phyloP scores from a whole-genome alignment of 2,888 invertebrate species.

The Epinotia ramella region DNA sequence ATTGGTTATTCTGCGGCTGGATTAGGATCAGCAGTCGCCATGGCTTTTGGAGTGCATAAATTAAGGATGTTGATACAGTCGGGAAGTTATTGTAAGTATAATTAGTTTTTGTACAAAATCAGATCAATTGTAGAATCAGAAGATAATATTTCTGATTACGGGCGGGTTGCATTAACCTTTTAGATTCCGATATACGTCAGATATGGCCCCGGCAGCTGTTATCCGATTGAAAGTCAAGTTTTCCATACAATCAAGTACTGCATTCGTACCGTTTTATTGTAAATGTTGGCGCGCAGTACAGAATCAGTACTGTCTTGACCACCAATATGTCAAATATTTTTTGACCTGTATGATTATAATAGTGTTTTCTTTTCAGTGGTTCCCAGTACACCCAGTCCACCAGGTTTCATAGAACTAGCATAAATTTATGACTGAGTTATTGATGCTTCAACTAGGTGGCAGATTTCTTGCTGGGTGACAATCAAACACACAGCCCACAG shows the following conservation, averaged over 20 bases:
- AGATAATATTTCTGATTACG: too few species aligned
- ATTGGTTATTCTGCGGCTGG: conserved; percentile 13
- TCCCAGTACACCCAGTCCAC: conserved; percentile 1
- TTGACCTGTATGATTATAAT: too few species aligned
- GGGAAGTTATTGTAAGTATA: conserved; percentile 33
- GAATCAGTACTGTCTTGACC: too few species aligned
- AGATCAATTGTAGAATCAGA: too few species aligned
- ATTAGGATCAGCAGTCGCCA: not conserved
- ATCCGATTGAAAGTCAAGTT: too few species aligned
- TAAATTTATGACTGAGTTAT: not conserved
- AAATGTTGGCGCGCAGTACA: too few species aligned
- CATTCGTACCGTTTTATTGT: too few species aligned
- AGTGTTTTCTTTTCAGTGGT: conserved; percentile 22
- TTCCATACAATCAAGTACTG: too few species aligned
- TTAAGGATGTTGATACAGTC: conserved; percentile 15
- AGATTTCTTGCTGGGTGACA: not conserved
- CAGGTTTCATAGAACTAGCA: conserved; percentile 14
- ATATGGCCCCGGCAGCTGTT: too few species aligned
- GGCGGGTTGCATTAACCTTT: too few species aligned
- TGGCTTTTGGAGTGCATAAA: conserved; percentile 14
- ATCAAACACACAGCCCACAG: not conserved
- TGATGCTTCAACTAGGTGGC: not conserved
- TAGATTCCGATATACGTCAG: too few species aligned
- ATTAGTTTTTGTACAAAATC: not conserved
- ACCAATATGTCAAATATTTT: too few species aligned